phyloP scores from a whole-genome alignment of 1,140 invertebrate species.

The Pogonomyrmex californicus region DNA sequence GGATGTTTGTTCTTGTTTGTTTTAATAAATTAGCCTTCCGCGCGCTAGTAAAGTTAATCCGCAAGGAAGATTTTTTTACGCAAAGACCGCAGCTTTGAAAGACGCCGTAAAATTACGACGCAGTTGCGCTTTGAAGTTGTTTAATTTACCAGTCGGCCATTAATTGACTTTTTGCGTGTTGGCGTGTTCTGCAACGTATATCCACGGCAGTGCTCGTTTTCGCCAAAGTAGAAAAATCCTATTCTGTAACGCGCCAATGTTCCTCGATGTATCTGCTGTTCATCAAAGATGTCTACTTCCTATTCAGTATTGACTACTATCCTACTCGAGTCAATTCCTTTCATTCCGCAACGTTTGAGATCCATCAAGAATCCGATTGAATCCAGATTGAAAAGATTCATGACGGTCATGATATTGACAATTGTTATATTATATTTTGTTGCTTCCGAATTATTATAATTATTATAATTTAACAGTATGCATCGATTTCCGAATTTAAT shows the following conservation, averaged over 20 bases:
- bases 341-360: neutral
- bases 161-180: conserved; percentile 55
- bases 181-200: conserved; percentile 46
- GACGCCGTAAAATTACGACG: conserved; percentile 47
- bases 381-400: neutral
- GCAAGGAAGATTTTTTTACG: conserved; percentile 10
- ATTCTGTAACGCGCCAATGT: conserved; percentile 77
- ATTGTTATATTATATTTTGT: neutral
- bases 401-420: neutral
- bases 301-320: conserved; percentile 11
- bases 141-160: conserved; percentile 39
- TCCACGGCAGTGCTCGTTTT: conserved; percentile 49
- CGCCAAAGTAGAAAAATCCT: conserved; percentile 61
- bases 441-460: conserved; percentile 21
- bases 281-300: conserved; percentile 68
- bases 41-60: conserved; percentile 33
- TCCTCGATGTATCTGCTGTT: conserved; percentile 77
- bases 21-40: conserved; percentile 20
- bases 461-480: conserved; percentile 4
- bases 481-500: neutral
- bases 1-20: conserved; percentile 1
- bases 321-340: conserved; percentile 15
- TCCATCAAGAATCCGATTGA: conserved; percentile 1
- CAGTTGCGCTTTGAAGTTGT: conserved; percentile 46
- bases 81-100: conserved; percentile 29